These are phyloP conservation scores for Tonatia bakeri DNA, from an alignment of 2,113 vertebrate genomes.

Conservation along the genomic window DNA sequence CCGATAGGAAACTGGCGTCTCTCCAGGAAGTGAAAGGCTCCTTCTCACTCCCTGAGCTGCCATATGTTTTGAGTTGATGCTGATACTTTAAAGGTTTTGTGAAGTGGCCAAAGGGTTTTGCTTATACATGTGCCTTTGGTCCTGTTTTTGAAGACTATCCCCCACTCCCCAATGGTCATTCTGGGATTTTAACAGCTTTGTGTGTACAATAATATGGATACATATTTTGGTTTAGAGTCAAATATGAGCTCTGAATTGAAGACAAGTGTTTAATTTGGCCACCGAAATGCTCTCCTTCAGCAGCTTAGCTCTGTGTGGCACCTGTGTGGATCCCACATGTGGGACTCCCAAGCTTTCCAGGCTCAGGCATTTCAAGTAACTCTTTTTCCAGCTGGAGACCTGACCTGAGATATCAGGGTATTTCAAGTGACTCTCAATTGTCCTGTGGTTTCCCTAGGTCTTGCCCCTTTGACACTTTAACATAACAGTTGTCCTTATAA, in stretches of 20 bases:
- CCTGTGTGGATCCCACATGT: conserved; percentile 51
- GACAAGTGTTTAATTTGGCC: conserved; percentile 75
- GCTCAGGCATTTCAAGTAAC: neutral
- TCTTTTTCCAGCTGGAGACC: neutral
- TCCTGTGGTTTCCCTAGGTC: neutral
- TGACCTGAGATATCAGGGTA: neutral
- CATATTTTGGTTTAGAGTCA: conserved; percentile 70
- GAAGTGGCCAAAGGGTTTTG: conserved; percentile 46
- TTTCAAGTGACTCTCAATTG: neutral
- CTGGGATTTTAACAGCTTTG: conserved; percentile 49
- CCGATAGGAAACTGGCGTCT: neutral
- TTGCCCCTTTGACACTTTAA: neutral
- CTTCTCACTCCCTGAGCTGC: neutral
- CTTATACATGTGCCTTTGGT: conserved; percentile 48
- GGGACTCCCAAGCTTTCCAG: conserved; percentile 47
- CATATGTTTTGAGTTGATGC: conserved; percentile 58
- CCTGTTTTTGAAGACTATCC: conserved; percentile 39
- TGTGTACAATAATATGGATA: conserved; percentile 53
- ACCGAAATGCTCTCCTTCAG: conserved; percentile 63
- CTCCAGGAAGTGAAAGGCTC: conserved; percentile 38
- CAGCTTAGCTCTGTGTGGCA: conserved; percentile 56
- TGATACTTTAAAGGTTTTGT: conserved; percentile 28
- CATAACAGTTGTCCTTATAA: neutral
- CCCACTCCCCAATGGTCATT: neutral
- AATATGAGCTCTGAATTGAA: conserved; percentile 77